These are phyloP conservation scores for Eurystomus gularis DNA, from an alignment of 2,113 vertebrate genomes.

Conservation along the genomic window DNA sequence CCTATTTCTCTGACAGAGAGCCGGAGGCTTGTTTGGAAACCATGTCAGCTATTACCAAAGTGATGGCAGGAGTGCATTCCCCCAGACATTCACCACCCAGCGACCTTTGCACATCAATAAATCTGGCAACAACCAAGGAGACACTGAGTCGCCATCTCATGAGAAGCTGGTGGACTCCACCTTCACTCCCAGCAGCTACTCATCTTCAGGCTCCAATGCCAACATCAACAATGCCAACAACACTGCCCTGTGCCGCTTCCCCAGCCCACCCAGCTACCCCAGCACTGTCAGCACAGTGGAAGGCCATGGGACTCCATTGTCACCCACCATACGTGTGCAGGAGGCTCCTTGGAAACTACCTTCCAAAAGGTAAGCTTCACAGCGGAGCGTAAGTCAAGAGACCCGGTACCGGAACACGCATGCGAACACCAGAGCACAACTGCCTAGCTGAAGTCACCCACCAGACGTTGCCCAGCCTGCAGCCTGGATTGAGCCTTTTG, in stretches of 20 bases:
- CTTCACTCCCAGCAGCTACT: conserved; percentile 97
- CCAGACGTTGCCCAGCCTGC: not conserved
- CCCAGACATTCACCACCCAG: conserved; percentile 96
- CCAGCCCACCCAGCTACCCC: conserved; percentile 77
- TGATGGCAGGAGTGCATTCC: conserved; percentile 87
- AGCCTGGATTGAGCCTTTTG: not conserved
- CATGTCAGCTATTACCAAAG: conserved; percentile 96
- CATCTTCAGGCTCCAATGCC: conserved; percentile 95
- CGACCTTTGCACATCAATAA: conserved; percentile 96
- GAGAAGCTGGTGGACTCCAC: conserved; percentile 97
- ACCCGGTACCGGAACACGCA: not conserved
- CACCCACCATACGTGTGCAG: conserved; percentile 83
- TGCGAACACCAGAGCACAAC: not conserved
- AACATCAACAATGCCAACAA: conserved; percentile 99
- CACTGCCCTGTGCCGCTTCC: conserved; percentile 87
- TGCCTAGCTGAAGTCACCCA: not conserved
- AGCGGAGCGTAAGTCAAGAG: not conserved
- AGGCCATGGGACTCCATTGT: conserved; percentile 79
- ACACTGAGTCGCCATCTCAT: conserved; percentile 90
- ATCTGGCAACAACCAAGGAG: conserved; percentile 85
- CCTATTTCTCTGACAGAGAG: conserved; percentile 78
- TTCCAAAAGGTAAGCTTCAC: conserved; percentile 86
- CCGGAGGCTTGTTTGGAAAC: conserved; percentile 94
- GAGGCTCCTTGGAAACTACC: conserved; percentile 89
- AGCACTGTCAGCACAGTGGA: conserved; percentile 87